Evolutionary conservation across 2,113 vertebrate genomes (phyloP).

Genomic region (Aramus guarauna): DNA sequence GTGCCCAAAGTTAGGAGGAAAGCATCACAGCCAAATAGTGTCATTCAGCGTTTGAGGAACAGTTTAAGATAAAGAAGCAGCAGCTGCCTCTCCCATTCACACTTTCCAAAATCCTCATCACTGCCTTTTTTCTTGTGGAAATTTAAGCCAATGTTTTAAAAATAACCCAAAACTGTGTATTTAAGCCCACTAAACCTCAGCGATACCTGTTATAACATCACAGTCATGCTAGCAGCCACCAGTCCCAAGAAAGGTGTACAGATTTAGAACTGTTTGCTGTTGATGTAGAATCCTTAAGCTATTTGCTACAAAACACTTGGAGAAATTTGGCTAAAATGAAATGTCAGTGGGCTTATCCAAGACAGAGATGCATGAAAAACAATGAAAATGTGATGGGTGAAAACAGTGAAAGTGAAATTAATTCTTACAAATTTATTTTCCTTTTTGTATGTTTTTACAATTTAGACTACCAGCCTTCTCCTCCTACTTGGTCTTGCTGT

Average conservation of each 20-base stretch:
- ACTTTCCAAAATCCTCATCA: background rate
- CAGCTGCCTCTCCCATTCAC: background rate
- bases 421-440: background rate
- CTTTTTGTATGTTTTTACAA: background rate
- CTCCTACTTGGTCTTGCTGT: background rate
- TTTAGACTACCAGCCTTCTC: background rate
- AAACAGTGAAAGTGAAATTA: background rate
- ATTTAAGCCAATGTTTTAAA: background rate
- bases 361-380: background rate
- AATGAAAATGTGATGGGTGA: background rate
- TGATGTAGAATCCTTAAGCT: background rate
- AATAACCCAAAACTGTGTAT: background rate
- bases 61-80: background rate
- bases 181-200: background rate
- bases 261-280: background rate
- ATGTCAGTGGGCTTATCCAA: background rate
- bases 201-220: background rate
- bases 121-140: background rate
- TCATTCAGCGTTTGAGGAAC: background rate
- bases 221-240: background rate
- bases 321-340: background rate
- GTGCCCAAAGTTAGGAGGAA: background rate
- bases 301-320: background rate
- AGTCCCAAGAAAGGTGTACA: background rate
- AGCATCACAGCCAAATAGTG: background rate